Percentiles rank a stretch among this genome's conserved stretches.
Evolutionary conservation across 1,140 invertebrate species (phyloP).

Genomic region (Leptopilina clavipes): DNA sequence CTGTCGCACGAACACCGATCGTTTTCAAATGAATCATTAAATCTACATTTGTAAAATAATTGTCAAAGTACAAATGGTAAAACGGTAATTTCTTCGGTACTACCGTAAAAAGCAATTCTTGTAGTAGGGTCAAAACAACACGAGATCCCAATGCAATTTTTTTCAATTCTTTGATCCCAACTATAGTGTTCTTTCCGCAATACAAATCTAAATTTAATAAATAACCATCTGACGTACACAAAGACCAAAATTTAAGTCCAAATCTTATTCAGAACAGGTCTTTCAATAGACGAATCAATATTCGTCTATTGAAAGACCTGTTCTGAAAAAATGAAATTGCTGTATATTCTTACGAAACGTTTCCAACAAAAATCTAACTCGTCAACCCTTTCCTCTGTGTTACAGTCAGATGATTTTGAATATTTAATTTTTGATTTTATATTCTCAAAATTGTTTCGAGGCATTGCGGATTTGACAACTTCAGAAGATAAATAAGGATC

Average conservation of each 20-base stretch:
- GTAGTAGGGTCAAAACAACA: conserved; percentile 42
- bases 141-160: conserved; percentile 46
- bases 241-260: conserved; percentile 47
- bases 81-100: conserved; percentile 35
- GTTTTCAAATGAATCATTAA: conserved; percentile 39
- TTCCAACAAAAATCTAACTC: conserved; percentile 36
- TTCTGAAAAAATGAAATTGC: conserved; percentile 39
- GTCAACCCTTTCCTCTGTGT: conserved; percentile 41
- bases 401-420: conserved; percentile 38
- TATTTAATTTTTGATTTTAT: conserved; percentile 46
- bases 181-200: conserved; percentile 46
- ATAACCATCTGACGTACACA: conserved; percentile 45
- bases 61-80: conserved; percentile 44
- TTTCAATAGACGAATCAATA: conserved; percentile 45
- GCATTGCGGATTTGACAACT: conserved; percentile 41
- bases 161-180: conserved; percentile 9
- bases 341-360: conserved; percentile 45
- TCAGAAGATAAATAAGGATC: conserved; percentile 40
- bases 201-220: conserved; percentile 49
- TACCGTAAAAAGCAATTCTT: conserved; percentile 35
- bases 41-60: conserved; percentile 46
- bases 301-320: conserved; percentile 41
- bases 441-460: conserved; percentile 39
- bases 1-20: background rate
- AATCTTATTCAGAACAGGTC: conserved; percentile 48